Base-by-base conservation (phyloP, 2,888 invertebrate genomes). In the Drosophila seclusa region DNA sequence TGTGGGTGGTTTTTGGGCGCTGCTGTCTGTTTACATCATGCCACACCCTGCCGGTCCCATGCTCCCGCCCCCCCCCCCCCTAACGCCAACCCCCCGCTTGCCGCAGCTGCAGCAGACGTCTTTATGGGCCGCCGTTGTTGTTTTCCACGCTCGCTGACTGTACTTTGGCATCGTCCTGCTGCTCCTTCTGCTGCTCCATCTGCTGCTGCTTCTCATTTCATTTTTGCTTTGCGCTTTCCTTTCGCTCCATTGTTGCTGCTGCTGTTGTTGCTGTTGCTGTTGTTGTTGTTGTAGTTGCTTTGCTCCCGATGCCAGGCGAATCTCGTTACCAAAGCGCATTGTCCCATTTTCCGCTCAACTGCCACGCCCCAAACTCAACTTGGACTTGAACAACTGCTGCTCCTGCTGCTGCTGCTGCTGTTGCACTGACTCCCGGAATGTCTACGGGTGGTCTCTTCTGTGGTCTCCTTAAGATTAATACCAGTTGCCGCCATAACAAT, bases 91-190 rank as follows among this genome's bases (percentile, higher is more conserved):
- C 49, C 49, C 24, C 27, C 29, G 38, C 29, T n/a, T 21, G 40
- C 58, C 52, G 11, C 60, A 55, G 66, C 77, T 84, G 89, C 81
- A 79, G 89, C 87, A 87, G 87, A 87, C 87, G 87, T 87, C 87
- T 87, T 87, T 87, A 87, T 87, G 87, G 89, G 81, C 71, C 80
- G 45, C 45, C 76, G 79, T 67, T 77, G 81, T 81, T 86, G 89
- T 87, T 87, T 89, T 87, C 84, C 77, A 80, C 82, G 84, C 87
- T 82, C 89, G 83, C 83, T 75, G 85, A 87, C 87, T 87, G 89
- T 87, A 87, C 87, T 87, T 87, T 87, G 77, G 64, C 73, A 64
- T 62, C 64, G 49, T 61, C 67, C 49, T 72, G 21, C 50, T 82
- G 52, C 63, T 73, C 38, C 73, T 66, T 45, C 58, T 63, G 54